phyloP scores from a whole-genome alignment of 1,140 invertebrate genomes.

The Sminthurides bifidus region DNA sequence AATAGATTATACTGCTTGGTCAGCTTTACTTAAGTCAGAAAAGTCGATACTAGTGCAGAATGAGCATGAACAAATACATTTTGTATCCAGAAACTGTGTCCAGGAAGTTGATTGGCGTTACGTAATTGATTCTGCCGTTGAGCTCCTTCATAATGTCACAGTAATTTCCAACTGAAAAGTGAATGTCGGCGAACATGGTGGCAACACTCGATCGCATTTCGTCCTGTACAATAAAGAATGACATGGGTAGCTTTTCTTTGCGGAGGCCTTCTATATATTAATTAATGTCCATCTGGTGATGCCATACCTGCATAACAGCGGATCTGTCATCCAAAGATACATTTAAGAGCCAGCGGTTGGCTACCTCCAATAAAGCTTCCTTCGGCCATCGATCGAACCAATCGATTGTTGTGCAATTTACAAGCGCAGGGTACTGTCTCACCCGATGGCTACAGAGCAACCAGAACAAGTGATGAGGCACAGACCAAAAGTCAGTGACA shows the following conservation, averaged over 20 bases:
- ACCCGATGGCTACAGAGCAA: conserved; percentile 44
- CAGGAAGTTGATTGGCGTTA: conserved; percentile 71
- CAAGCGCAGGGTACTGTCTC: conserved; percentile 68
- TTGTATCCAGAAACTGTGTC: conserved; percentile 71
- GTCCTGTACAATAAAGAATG: too few species aligned
- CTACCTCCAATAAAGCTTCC: conserved; percentile 70
- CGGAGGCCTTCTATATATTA: too few species aligned
- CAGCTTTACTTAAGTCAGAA: too few species aligned
- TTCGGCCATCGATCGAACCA: conserved; percentile 79
- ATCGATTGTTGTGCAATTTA: conserved; percentile 75
- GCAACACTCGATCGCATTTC: conserved; percentile 48
- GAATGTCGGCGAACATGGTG: conserved; percentile 61
- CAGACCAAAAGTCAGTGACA: too few species aligned
- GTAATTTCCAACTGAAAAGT: conserved; percentile 57
- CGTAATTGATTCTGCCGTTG: conserved; percentile 69
- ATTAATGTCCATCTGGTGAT: too few species aligned
- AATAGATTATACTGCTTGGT: too few species aligned
- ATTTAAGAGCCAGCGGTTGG: conserved; percentile 37
- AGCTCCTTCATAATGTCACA: conserved; percentile 57
- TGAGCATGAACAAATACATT: too few species aligned
- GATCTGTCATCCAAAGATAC: conserved; percentile 26
- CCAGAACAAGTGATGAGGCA: too few species aligned
- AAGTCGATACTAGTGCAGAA: too few species aligned
- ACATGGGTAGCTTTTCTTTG: too few species aligned
- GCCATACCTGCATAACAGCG: conserved; percentile 40